Base-by-base conservation (phyloP, 2,888 invertebrate species). In the Dilophus febrilis region DNA sequence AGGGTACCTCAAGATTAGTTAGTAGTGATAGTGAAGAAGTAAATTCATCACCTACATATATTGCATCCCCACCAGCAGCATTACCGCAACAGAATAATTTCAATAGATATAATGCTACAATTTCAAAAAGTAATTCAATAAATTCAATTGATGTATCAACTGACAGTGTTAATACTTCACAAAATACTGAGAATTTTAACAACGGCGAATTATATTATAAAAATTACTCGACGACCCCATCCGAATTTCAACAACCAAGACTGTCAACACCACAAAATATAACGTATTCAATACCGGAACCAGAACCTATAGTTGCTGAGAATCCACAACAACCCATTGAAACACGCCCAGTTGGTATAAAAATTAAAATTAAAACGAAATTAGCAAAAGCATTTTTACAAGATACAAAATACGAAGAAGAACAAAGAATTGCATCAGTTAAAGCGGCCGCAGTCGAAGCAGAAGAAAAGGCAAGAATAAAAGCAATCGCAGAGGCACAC, bases 21-120 rank as follows among this genome's bases (percentile, higher is more conserved):
- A 74, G 74, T 53, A 74, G 74, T 38, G 74, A 74, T 52, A 74
- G 73, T 42, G 74, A 74, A 64, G 71, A 70, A 54, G 68, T 70
- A 38, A 65, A 67, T 37, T 69, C 66, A 47, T 70, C 70, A 38
- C 70, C 71, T 40, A 63, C 64, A 45, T 65, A 67, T 45, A 67
- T 68, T 33, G 41, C 45, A 35, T 42, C 43, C 30, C 34, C 44
- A 34, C 40, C 41, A 40, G n/a, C 29, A 33, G 26, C 18, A 29
- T 13, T 17, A 28, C 22, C 27, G 22, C 28, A 19, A n/a, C 13
- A 27, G 26, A 38, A 35, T 19, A 37, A 16, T 22, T 30, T 2
- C 38, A 44, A 38, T 29, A 33, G 13, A 37, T 48, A 42, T 27
- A n/a, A n/a, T 42, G 42, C 40, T 47, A 13, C 42, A 18, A 31